These are phyloP conservation scores for Bombus pascuorum DNA, from an alignment of 1,140 invertebrate genomes.

Conservation along the genomic window DNA sequence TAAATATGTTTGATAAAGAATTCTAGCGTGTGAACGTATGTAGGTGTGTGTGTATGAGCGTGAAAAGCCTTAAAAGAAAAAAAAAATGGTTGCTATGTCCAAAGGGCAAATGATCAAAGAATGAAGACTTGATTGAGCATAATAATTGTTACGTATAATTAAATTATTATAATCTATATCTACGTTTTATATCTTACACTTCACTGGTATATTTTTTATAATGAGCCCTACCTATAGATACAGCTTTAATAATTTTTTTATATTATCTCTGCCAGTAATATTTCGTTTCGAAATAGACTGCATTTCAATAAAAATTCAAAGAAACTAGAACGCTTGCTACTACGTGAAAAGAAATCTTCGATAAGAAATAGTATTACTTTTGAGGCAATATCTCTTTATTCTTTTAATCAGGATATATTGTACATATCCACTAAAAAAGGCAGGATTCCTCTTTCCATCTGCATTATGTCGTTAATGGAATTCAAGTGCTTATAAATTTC, in stretches of 20 bases:
- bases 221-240: not conserved
- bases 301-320: not conserved
- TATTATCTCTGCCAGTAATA: not conserved
- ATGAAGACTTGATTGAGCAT: not conserved
- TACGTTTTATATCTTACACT: not conserved
- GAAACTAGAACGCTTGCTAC: no score
- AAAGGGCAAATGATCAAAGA: not conserved
- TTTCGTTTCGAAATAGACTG: not conserved
- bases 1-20: not conserved
- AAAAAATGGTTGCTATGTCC: not conserved
- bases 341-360: not conserved
- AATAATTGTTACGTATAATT: not conserved
- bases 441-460: not conserved
- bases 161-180: not conserved
- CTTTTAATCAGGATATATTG: not conserved
- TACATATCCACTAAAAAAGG: not conserved
- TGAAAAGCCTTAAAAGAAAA: not conserved
- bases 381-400: not conserved
- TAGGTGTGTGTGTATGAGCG: not conserved
- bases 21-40: not conserved
- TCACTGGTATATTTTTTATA: not conserved
- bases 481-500: constrained; percentile 14
- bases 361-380: not conserved
- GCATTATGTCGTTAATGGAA: not conserved
- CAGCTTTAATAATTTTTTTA: no score